Conservation (phyloP, 2,888 invertebrate genomes). For the Cephus spinipes region DNA sequence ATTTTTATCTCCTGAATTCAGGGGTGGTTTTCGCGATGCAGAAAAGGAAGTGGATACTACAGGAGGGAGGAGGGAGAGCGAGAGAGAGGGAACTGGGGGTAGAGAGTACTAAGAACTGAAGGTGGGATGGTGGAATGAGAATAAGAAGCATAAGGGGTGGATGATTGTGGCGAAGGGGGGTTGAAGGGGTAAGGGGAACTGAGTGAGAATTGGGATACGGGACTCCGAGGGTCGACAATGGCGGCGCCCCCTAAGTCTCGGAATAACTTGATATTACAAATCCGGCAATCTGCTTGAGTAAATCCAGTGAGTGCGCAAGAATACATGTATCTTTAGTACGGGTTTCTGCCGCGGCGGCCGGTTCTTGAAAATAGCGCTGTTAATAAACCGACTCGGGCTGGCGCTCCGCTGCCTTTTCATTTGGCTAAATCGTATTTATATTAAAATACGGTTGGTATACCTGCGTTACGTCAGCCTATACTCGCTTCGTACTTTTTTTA, state of each 20-base stretch:
- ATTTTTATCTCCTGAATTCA: conserved; percentile 48
- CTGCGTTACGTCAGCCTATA: neutral
- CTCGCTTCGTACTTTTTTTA: neutral
- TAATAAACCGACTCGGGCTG: conserved; percentile 26
- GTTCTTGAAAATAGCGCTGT: conserved; percentile 21
- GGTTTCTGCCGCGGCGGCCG: neutral
- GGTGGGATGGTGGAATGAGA: neutral
- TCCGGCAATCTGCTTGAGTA: conserved; percentile 38
- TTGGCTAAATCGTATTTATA: conserved; percentile 19
- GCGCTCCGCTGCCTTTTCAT: conserved; percentile 11
- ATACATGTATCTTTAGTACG: conserved; percentile 1
- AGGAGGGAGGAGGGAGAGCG: neutral
- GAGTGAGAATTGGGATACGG: neutral
- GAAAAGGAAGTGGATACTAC: conserved; percentile 1
- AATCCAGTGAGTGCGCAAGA: conserved; percentile 20
- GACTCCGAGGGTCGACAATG: conserved; percentile 8
- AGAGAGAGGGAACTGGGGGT: too few relatives aligned
- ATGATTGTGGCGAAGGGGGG: neutral
- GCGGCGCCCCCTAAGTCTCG: conserved; percentile 14
- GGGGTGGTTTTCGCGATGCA: conserved; percentile 22
- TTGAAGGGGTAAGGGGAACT: neutral
- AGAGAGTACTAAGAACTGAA: neutral
- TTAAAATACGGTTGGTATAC: conserved; percentile 12
- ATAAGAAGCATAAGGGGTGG: neutral
- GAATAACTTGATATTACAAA: conserved; percentile 39